Base-by-base conservation (phyloP, 2,113 vertebrate genomes). In the Myiozetetes cayanensis region DNA sequence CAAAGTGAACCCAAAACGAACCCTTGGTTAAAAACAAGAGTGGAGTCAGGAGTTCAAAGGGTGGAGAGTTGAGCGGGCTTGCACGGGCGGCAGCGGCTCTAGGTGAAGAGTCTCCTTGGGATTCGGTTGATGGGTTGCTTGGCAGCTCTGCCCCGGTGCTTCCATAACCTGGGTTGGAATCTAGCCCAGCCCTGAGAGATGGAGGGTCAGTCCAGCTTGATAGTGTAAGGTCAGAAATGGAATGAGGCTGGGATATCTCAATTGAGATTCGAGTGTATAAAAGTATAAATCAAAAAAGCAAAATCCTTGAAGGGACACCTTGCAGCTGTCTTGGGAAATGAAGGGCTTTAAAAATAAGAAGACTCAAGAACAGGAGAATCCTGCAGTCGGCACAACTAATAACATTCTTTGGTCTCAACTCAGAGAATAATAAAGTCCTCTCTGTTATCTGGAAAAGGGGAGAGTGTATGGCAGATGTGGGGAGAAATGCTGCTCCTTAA, bases 251-350 rank as follows among this genome's bases (percentile, higher is more conserved):
- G 89, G 96, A 97, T 96, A 89, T 96, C 97, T 97, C 96, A 92
- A 95, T 47, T 95, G 97, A 97, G 96, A 95, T 92, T 93, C 17
- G 50, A 97, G 96, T 31, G 89, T 97, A 96, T 97, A 97, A 97
- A 97, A 96, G 85, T 78, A 97, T 98, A 98, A 98, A 98, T 98
- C 97, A 98, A 96, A 98, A 98, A 96, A 96, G 93, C 89, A 96
- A 98, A 96, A 98, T 98, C 97, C 97, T 98, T 98, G 97, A 98
- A 98, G 96, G 97, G 95, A 96, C 94, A 93, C 94, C 96, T 98
- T 97, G 96, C 87, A 97, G 97, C 96, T 97, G 94, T 93, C 83
- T 87, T 41, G 33, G 90, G 96, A 97, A 98, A 98, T 97, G 96
- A 98, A 97, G 97, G 90, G 62, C 86, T 97, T 97, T 96, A 94